phyloP scores from a whole-genome alignment of 1,140 invertebrate species.

The Drosophila bifasciata region DNA sequence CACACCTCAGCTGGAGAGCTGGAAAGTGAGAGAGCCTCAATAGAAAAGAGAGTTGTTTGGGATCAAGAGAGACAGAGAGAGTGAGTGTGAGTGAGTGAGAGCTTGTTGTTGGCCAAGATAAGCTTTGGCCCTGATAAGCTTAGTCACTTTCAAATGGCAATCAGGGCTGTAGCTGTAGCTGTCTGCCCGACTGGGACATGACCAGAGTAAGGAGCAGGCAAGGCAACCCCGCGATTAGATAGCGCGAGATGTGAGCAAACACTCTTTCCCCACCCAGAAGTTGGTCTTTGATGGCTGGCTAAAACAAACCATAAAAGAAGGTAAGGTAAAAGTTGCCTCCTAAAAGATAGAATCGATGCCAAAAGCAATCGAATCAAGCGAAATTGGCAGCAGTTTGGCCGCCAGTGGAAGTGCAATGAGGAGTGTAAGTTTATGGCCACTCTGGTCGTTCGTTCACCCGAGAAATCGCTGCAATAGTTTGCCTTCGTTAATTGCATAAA shows the following conservation, averaged over 20 bases:
- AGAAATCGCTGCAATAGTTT: slow-evolving; percentile 56
- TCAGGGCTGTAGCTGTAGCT: slow-evolving; percentile 18
- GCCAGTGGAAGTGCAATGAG: slow-evolving; percentile 18
- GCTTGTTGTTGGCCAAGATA: background rate
- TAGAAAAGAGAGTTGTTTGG: slow-evolving; percentile 1
- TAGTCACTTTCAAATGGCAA: slow-evolving; percentile 38
- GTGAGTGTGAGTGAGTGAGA: slow-evolving; percentile 1
- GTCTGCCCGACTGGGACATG: slow-evolving; percentile 5
- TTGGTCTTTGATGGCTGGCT: slow-evolving; percentile 4
- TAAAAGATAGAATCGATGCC: background rate
- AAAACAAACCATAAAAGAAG: slow-evolving; percentile 5
- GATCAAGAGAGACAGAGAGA: slow-evolving; percentile 2
- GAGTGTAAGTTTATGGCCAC: slow-evolving; percentile 33
- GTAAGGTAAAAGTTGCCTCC: slow-evolving; percentile 19
- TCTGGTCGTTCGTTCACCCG: slow-evolving; percentile 46
- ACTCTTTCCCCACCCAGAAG: slow-evolving; percentile 20
- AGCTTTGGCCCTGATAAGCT: slow-evolving; percentile 29
- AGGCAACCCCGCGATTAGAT: slow-evolving; percentile 32
- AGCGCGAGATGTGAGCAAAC: slow-evolving; percentile 37
- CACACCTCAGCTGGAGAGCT: slow-evolving; percentile 36
- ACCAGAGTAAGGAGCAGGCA: slow-evolving; percentile 1
- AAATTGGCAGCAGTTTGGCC: slow-evolving; percentile 19
- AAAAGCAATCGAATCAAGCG: slow-evolving; percentile 3
- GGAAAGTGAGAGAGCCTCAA: slow-evolving; percentile 14
- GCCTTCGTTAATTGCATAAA: slow-evolving; percentile 67